Evolutionary conservation across 2,113 vertebrate species (phyloP).

Genomic region (Oxyruncus cristatus): DNA sequence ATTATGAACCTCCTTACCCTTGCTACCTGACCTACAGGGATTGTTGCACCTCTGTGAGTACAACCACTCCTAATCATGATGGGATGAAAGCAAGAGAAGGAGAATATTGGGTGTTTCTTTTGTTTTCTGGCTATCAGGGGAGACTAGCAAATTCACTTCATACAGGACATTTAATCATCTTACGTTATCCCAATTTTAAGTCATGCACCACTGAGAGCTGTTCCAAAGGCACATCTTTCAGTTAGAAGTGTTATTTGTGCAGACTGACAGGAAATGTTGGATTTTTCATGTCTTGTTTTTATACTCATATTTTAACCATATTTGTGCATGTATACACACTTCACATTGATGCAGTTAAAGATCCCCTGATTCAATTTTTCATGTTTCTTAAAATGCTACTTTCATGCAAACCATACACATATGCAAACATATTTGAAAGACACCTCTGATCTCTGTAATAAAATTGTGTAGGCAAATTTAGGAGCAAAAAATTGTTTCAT

Average conservation of each 20-base stretch:
- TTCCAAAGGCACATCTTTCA: neutral
- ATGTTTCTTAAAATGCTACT: neutral
- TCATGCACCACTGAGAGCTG: neutral
- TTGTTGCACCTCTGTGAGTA: neutral
- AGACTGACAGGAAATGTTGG: neutral
- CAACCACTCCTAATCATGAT: neutral
- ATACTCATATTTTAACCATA: neutral
- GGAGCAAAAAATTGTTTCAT: neutral
- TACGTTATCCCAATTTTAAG: neutral
- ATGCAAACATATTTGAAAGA: neutral
- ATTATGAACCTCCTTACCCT: neutral
- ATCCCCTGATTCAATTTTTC: neutral
- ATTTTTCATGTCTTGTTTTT: neutral
- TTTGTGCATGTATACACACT: neutral
- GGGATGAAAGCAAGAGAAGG: neutral
- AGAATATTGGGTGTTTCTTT: neutral
- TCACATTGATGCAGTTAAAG: neutral
- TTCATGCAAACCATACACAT: neutral
- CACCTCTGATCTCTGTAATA: neutral
- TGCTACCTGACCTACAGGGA: neutral
- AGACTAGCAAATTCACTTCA: neutral
- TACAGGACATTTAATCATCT: neutral
- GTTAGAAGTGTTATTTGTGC: neutral
- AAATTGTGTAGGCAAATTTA: neutral
- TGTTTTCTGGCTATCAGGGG: neutral